Conservation (phyloP, 2,888 invertebrate genomes). For the Drosophila kanekoi region DNA sequence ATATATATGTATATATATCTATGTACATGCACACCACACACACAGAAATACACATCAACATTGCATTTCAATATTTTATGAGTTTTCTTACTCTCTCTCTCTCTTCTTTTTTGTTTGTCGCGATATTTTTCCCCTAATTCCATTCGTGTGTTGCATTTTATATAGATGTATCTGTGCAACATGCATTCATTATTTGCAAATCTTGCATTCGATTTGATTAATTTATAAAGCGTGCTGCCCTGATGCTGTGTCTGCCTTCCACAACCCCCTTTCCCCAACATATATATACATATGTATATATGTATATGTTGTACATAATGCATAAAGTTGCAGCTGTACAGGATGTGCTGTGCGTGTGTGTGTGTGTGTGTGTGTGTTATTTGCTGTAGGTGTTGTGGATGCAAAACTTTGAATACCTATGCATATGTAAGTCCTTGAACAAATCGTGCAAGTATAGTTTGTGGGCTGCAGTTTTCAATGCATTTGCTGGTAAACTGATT, state of each 20-base stretch:
- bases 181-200: constrained; percentile 55
- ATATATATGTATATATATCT: constrained; percentile 2
- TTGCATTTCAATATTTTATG: constrained; percentile 56
- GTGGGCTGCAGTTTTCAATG: constrained; percentile 1
- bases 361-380: constrained; percentile 33
- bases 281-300: constrained; percentile 12
- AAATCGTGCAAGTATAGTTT: constrained; percentile 8
- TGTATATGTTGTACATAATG: constrained; percentile 17
- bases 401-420: constrained; percentile 46
- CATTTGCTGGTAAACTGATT: constrained; percentile 11
- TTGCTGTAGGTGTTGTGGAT: constrained; percentile 72
- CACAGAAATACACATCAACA: constrained; percentile 26
- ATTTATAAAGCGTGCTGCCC: constrained; percentile 57
- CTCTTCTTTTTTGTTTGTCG: constrained; percentile 3
- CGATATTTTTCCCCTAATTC: constrained; percentile 10
- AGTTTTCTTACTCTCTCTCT: constrained; percentile 32
- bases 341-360: constrained; percentile 4
- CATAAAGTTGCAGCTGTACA: constrained; percentile 10
- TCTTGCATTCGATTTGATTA: constrained; percentile 68
- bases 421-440: constrained; percentile 34
- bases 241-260: constrained; percentile 8
- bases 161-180: constrained; percentile 41
- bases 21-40: constrained; percentile 6
- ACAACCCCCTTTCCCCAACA: background rate
- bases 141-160: constrained; percentile 25